Base-by-base conservation (phyloP, 1,140 invertebrate species). In the Whitmania pigra region DNA sequence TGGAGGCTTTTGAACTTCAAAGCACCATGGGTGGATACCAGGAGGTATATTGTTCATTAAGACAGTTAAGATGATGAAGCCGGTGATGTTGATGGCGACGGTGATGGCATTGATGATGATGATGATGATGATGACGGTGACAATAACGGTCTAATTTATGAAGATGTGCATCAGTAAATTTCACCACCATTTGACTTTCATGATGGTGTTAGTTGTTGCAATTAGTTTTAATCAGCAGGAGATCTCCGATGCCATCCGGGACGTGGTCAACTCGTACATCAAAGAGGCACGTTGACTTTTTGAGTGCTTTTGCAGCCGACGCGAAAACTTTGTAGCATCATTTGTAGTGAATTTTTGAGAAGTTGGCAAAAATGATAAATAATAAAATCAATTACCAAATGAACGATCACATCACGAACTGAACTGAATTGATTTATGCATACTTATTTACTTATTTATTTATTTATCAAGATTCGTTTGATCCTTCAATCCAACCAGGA, bases 1-100 rank as follows among this genome's bases (percentile, higher is more conserved):
- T 94, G 70, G 78, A 88, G 22, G 84, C 87, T 71, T 83, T 90
- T 78, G 88, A 92, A 82, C 80, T 86, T 13, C 88, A 89, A 77
- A 89, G 87, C 77, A 63, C 67, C 72, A 29, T 57, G 63, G 55
- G 68, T 75, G 27, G 71, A 73, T 74, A 72, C 22, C 22, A 63
- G 15, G 57, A 22, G 57, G 29, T 31, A 36, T 36, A 3, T 36
- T 2, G 31, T 36, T 36, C 31, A 36, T 36, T 36, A 36, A 3
- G 57, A 63, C 6, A 18, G 18, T n/a, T 2, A 17, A 2, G 57
- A 63, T 20, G 57, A 63, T 31, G 55, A 60, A 6, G 55, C 5
- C 55, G 17, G 17, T 27, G 13, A 63, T n/a, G 4, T 6, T 63
- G 57, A 20, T 63, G 29, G 20, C 22, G 57, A 31, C 20, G 15